phyloP scores from a whole-genome alignment of 2,888 invertebrate genomes.

The Cerastis rubricosa region DNA sequence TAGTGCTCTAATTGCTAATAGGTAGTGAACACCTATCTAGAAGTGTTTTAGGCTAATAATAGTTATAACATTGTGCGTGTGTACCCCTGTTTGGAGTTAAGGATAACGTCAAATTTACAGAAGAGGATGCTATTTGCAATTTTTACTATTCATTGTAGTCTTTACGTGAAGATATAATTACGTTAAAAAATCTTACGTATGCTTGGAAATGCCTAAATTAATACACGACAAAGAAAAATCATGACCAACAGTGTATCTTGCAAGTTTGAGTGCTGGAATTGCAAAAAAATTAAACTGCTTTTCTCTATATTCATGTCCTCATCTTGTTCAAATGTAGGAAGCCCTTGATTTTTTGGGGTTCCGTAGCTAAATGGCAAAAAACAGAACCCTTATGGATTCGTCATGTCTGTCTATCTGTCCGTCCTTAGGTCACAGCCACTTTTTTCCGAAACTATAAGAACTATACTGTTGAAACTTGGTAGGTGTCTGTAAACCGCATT shows the following conservation, averaged over 20 bases:
- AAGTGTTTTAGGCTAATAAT: not conserved
- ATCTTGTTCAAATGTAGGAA: not conserved
- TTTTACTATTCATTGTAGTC: not conserved
- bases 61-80: not conserved
- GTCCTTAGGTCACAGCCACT: too few relatives aligned
- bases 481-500: too few relatives aligned
- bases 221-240: not conserved
- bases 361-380: too few relatives aligned
- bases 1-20: slow-evolving; percentile 2
- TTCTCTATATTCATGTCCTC: not conserved
- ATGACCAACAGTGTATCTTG: not conserved
- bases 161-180: not conserved
- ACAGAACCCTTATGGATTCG: too few relatives aligned
- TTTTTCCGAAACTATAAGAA: too few relatives aligned
- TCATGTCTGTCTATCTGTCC: too few relatives aligned
- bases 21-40: not conserved
- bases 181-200: not conserved
- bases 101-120: not conserved
- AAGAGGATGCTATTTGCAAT: not conserved
- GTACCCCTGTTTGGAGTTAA: too few relatives aligned
- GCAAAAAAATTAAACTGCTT: not conserved
- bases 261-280: not conserved
- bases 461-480: too few relatives aligned
- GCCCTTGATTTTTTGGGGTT: not conserved
- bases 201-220: not conserved